phyloP scores from a whole-genome alignment of 2,888 invertebrate genomes.

The Keiferia lycopersicella region DNA sequence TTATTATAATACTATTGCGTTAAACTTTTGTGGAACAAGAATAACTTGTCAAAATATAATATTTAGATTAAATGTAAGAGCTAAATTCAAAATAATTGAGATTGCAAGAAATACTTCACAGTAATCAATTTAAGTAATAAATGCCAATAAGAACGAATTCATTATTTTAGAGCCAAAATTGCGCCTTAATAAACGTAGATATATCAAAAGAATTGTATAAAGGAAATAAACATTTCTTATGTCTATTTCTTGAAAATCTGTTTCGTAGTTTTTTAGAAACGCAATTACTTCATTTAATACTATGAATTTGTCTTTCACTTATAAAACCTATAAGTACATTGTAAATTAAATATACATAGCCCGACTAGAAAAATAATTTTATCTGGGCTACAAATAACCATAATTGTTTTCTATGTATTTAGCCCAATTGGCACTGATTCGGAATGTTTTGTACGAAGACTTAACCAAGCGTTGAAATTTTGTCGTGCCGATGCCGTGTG shows the following conservation, averaged over 20 bases:
- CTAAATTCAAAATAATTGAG: slow-evolving; percentile 1
- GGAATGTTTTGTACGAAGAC: neutral
- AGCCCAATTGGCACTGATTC: neutral
- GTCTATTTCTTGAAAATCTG: no score
- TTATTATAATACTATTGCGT: slow-evolving; percentile 21
- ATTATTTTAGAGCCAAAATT: neutral
- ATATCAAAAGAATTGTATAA: neutral
- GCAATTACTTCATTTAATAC: no score
- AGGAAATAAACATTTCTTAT: no score
- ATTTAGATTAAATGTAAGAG: neutral
- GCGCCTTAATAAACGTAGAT: neutral
- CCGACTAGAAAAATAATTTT: slow-evolving; percentile 11
- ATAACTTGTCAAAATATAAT: slow-evolving; percentile 2
- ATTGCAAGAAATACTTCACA: neutral
- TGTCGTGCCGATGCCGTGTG: neutral
- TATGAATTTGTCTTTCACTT: no score
- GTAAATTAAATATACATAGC: neutral
- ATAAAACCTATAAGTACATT: no score
- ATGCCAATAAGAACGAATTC: neutral
- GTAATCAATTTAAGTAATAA: neutral
- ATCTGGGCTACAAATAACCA: neutral
- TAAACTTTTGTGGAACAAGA: slow-evolving; percentile 8
- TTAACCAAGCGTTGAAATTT: neutral
- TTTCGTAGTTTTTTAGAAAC: no score
- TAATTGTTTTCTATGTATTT: neutral